Base-by-base conservation (phyloP, 2,113 vertebrate genomes). In the Antennarius striatus region DNA sequence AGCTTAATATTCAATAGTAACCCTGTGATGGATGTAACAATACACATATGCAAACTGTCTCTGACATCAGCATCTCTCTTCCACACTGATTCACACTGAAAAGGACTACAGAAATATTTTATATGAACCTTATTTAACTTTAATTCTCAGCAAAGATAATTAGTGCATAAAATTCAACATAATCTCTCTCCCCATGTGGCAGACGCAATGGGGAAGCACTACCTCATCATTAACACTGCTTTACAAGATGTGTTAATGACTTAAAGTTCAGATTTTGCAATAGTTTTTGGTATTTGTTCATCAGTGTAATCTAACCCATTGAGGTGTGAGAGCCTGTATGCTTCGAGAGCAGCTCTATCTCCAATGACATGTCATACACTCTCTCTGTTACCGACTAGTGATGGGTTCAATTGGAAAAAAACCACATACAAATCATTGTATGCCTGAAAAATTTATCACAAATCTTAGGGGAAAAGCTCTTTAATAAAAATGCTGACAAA, bases 401-500 rank as follows among this genome's bases (percentile, higher is more conserved):
- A 56, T 52, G 32, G 61, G 46, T 68, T 58, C 22, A 49, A 52
- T 12, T 73, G 42, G 48, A 78, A 51, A 42, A 53, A 42, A 45
- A 7, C 42, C 66, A 64, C 40, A 59, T 13, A 4, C 10, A 49
- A 8, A 17, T 67, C 66, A 68, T 48, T 56, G 67, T 56, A 63
- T 36, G 17, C 51, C 17, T 59, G 32, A 32, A 49, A 67, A 65
- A 77, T 52, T 57, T 15, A 70, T 63, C 64, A 42, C 42, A 8
- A 73, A 46, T 52, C 30, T 72, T 43, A 56, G 56, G 57, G 59
- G 77, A 77, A 68, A 10, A 22, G 17, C 52, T 57, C 13, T 10
- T n/a, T 57, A 63, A 52, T 48, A 52, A 64, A 87, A 51, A 67
- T 51, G 74, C 75, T 87, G 84, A 88, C 71, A 60, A 17, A 87